These are phyloP conservation scores for Pseudomugil gertrudae DNA, from an alignment of 2,797 vertebrate species.

Conservation along the genomic window DNA sequence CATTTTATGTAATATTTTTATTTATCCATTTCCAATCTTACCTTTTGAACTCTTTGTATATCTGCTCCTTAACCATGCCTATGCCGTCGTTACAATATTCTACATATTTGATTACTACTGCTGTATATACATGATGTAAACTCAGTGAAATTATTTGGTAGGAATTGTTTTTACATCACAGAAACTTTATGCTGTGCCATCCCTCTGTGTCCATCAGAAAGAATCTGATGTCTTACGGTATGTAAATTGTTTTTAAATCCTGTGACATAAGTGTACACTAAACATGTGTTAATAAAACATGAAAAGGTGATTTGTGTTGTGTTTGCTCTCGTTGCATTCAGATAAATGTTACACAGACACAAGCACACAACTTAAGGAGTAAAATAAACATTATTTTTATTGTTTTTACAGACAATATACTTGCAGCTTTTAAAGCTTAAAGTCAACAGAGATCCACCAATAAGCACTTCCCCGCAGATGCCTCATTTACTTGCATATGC, in stretches of 20 bases:
- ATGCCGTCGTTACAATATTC: slow-evolving; percentile 62
- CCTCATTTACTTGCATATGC: slow-evolving; percentile 92
- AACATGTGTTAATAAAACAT: slow-evolving; percentile 76
- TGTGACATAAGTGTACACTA: slow-evolving; percentile 61
- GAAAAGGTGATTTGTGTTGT: slow-evolving; percentile 28
- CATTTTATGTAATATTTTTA: slow-evolving; percentile 69
- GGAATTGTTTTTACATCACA: slow-evolving; percentile 63
- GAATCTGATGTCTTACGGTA: slow-evolving; percentile 57
- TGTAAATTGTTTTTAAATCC: slow-evolving; percentile 69
- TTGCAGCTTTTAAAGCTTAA: slow-evolving; percentile 52
- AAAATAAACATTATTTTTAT: slow-evolving; percentile 76
- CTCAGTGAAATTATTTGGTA: slow-evolving; percentile 63
- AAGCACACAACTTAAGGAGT: slow-evolving; percentile 25
- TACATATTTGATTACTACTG: slow-evolving; percentile 77
- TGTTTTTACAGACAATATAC: slow-evolving; percentile 52
- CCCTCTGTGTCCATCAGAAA: slow-evolving; percentile 58
- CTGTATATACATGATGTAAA: slow-evolving; percentile 78
- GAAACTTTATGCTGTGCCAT: slow-evolving; percentile 53
- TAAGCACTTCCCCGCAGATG: slow-evolving; percentile 1
- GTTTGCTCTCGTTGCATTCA: not conserved
- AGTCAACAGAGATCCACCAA: slow-evolving; percentile 31
- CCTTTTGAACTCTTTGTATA: slow-evolving; percentile 51
- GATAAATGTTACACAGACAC: not conserved
- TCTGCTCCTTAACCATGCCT: slow-evolving; percentile 43
- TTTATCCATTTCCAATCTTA: slow-evolving; percentile 56